A percentile compares a stretch with the other conserved stretches of the same genome.
Conservation (phyloP, 2,888 invertebrate genomes). For the Automeris io region DNA sequence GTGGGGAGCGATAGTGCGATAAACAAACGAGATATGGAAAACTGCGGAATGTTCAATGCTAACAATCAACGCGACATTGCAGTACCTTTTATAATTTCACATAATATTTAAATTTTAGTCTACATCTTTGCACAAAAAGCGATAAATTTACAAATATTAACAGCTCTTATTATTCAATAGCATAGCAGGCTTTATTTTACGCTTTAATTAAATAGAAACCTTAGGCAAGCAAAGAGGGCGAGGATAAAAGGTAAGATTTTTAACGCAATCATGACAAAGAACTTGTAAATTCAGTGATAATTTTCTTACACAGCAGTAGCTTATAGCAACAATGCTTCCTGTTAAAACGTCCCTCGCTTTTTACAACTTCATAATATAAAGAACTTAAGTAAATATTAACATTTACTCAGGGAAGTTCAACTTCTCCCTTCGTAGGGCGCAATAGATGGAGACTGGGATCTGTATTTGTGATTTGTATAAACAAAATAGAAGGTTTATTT, state of each 20-base stretch:
- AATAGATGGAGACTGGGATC: conserved; percentile 13
- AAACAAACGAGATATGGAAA: conserved; percentile 54
- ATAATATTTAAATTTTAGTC: background rate
- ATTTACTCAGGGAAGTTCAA: conserved; percentile 40
- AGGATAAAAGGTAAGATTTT: no score
- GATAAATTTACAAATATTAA: no score
- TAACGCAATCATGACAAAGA: no score
- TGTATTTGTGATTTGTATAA: conserved; percentile 6
- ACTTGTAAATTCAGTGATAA: no score
- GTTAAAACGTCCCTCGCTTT: conserved; percentile 23
- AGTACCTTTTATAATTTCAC: background rate
- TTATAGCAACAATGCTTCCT: background rate
- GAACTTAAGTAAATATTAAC: conserved; percentile 45
- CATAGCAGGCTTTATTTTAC: no score
- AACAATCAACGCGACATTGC: conserved; percentile 4
- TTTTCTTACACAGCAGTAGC: background rate
- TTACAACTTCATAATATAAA: conserved; percentile 24
- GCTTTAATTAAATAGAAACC: no score
- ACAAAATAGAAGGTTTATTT: no score
- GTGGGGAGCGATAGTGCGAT: conserved; percentile 29
- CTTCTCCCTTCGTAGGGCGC: conserved; percentile 18
- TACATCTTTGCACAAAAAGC: background rate
- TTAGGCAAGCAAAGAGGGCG: no score
- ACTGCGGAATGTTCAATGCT: conserved; percentile 39
- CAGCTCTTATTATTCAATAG: no score